phyloP scores from a whole-genome alignment of 2,113 vertebrate genomes.

The Sarotherodon lohbergeri region DNA sequence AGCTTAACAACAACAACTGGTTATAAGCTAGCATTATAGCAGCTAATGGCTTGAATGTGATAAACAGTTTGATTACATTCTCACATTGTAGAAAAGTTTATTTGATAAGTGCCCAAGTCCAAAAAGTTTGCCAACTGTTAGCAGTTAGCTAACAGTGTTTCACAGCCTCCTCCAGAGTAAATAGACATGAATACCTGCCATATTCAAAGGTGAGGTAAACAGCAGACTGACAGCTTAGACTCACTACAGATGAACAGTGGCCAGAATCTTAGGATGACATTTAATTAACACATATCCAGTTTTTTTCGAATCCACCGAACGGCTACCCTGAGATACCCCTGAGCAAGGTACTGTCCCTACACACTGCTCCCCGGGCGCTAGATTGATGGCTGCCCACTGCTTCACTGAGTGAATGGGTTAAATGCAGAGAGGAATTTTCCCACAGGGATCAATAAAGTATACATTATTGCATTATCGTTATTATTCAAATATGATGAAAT shows the following conservation, averaged over 20 bases:
- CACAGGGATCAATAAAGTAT: accelerated
- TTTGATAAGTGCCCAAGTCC: not conserved
- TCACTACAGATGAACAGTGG: not conserved
- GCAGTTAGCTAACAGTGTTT: not conserved
- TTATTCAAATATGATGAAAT: not conserved
- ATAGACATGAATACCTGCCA: not conserved
- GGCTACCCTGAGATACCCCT: accelerated
- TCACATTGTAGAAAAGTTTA: not conserved
- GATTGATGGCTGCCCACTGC: not conserved
- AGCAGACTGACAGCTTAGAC: not conserved
- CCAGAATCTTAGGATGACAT: not conserved
- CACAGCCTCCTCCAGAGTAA: accelerated
- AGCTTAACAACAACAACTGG: not conserved
- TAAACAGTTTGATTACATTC: not conserved
- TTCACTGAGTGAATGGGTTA: not conserved
- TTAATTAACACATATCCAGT: not conserved
- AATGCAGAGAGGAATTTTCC: not conserved
- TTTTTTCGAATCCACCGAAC: accelerated
- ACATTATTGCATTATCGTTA: not conserved
- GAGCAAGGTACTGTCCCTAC: not conserved
- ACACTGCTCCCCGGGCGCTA: accelerated
- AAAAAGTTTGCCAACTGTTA: not conserved
- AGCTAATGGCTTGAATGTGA: not conserved
- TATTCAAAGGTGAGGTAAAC: not conserved
- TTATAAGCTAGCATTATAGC: not conserved